Evolutionary conservation across 2,797 vertebrate species (phyloP), one percentile per base, ranked within the genome.

Genomic region (Choloepus didactylus): DNA sequence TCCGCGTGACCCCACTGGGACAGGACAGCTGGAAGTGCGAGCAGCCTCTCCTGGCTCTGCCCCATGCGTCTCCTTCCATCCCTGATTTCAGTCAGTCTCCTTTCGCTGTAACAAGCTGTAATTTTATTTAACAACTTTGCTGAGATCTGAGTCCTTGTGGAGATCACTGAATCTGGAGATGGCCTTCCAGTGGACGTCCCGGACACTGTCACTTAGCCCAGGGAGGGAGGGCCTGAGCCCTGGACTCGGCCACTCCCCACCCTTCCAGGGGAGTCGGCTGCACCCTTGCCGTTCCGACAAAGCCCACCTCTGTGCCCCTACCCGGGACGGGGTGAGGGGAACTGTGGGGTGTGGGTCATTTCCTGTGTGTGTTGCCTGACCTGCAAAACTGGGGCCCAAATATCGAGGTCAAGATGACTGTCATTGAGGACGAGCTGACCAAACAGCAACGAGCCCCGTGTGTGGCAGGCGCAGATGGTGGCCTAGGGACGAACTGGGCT

Each of bases 231-330:
- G 1, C 23, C 41, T 35, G 1, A 41, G 69, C 38, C 54, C 54
- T 46, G 12, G 11, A 16, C 59, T n/a, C 3, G 5, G 35, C 51
- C 1, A 19, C 3, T 2, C 12, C 6, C 49, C 2, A 9, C 51
- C n/a, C n/a, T 14, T 23, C 35, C 3, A 23, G 76, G 8, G 0
- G 0, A 9, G 38, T 6, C 1, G 1, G 23, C 83, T 19, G 16
- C 15, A 41, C 18, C 18, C 44, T 14, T 29, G 27, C 44, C 44
- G 6, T 49, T 31, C 27, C 16, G 7, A 31, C 27, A 1, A 16
- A 31, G 44, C 72, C 8, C 21, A 70, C 19, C 38, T 38, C 23
- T 9, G 38, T 70, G 38, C 38, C 35, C 64, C 19, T 35, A 69
- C 9, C 29, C 2, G 27, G 44, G 27, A 16, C 49, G 44, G 41